Evolutionary conservation across 2,797 vertebrate species (phyloP).

Genomic region (Myotis vivesi): DNA sequence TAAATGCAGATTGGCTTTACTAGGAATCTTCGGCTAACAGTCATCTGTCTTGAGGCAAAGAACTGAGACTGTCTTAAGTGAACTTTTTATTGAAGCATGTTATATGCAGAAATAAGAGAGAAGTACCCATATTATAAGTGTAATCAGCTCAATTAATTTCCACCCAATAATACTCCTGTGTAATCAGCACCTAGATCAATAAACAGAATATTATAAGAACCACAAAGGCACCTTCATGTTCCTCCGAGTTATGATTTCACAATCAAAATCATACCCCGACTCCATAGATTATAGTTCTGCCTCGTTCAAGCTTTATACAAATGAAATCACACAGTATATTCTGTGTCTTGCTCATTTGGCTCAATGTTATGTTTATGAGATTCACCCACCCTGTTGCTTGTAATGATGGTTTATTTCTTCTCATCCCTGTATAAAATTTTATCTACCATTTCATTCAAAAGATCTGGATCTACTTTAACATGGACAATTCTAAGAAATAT

Average conservation of each 20-base stretch:
- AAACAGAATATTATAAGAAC: neutral
- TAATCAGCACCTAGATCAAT: neutral
- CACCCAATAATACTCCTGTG: neutral
- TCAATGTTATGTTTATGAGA: neutral
- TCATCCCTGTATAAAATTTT: neutral
- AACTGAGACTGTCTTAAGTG: neutral
- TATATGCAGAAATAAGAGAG: neutral
- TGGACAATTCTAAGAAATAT: neutral
- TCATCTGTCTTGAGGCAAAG: neutral
- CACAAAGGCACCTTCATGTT: neutral
- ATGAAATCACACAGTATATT: neutral
- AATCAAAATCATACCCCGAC: neutral
- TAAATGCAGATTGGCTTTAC: neutral
- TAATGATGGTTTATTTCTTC: neutral
- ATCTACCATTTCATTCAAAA: neutral
- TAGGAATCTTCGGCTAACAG: neutral
- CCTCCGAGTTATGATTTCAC: no score
- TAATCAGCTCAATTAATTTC: constrained; percentile 1
- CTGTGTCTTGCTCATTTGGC: neutral
- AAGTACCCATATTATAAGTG: neutral
- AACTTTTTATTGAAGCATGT: neutral
- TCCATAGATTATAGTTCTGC: neutral
- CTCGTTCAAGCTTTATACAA: neutral
- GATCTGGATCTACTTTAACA: neutral
- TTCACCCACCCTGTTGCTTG: neutral